phyloP scores from a whole-genome alignment of 1,140 invertebrate genomes.

The Eufriesea mexicana region DNA sequence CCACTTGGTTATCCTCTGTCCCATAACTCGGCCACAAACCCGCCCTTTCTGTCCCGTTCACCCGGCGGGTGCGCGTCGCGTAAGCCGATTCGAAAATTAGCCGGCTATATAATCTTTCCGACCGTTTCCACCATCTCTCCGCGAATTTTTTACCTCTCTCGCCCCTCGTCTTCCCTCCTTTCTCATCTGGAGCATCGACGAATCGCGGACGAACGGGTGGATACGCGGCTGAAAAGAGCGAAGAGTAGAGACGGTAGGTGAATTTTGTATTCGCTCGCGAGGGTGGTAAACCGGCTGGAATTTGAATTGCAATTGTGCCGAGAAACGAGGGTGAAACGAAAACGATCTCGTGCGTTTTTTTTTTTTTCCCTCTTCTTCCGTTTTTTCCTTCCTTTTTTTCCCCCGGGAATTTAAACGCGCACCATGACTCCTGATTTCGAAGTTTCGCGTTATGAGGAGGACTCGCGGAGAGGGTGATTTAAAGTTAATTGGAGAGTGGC shows the following conservation, averaged over 20 bases:
- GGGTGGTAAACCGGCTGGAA: neutral
- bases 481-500: constrained; percentile 69
- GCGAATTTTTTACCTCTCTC: neutral
- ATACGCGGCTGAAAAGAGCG: neutral
- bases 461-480: constrained; percentile 58
- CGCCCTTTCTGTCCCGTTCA: constrained; percentile 52
- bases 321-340: neutral
- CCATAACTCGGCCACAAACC: constrained; percentile 72
- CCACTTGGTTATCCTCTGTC: constrained; percentile 62
- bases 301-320: neutral
- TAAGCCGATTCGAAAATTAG: constrained; percentile 70
- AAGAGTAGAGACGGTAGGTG: no score
- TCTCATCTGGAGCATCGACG: neutral
- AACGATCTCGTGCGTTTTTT: constrained; percentile 35
- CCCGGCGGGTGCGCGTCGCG: constrained; percentile 9
- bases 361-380: no score
- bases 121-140: constrained; percentile 17
- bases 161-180: neutral
- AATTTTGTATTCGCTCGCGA: neutral
- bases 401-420: constrained; percentile 29
- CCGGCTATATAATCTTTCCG: constrained; percentile 43
- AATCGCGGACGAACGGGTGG: neutral
- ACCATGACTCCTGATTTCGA: constrained; percentile 59
- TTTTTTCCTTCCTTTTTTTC: no score
- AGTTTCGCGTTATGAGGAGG: constrained; percentile 61